Percentiles rank a stretch among this genome's conserved stretches.
Evolutionary conservation across 2,888 invertebrate genomes (phyloP).

Genomic region (Ferdinandea cuprea): DNA sequence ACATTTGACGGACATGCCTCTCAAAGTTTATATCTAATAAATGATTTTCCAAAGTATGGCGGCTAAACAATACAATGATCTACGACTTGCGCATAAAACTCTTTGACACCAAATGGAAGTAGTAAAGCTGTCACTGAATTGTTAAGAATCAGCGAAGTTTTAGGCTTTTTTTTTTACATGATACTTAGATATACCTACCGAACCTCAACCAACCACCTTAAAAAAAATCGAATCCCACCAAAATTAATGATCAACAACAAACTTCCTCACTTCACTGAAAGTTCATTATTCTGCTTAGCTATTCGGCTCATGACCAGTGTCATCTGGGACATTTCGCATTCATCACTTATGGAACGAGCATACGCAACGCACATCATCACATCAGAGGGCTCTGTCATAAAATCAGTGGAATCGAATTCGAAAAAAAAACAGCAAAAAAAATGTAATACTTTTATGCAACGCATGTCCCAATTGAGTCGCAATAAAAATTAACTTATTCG

Average conservation of each 20-base stretch:
- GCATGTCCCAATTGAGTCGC: conserved; percentile 47
- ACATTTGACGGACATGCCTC: too few species aligned
- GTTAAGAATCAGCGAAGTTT: too few species aligned
- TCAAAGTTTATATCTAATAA: too few species aligned
- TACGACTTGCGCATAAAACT: too few species aligned
- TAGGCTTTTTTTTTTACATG: too few species aligned
- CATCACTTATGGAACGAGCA: conserved; percentile 31
- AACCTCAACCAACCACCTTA: too few species aligned
- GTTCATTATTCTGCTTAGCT: conserved; percentile 59
- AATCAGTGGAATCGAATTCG: conserved; percentile 28
- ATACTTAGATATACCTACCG: too few species aligned
- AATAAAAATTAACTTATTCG: conserved; percentile 32
- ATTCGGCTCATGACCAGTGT: conserved; percentile 62
- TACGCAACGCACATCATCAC: conserved; percentile 1
- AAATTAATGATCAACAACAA: conserved; percentile 21
- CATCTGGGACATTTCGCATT: conserved; percentile 59
- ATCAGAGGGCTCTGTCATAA: neutral
- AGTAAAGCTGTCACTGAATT: too few species aligned
- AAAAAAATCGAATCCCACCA: neutral
- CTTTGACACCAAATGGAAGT: too few species aligned
- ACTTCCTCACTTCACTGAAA: conserved; percentile 7
- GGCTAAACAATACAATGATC: too few species aligned
- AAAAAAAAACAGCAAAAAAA: too few species aligned
- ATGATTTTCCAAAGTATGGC: too few species aligned
- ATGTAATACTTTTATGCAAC: conserved; percentile 47